Percentiles rank a stretch among this genome's conserved stretches.
phyloP scores from a whole-genome alignment of 1,140 invertebrate species.

The Aradophagus sp. region DNA sequence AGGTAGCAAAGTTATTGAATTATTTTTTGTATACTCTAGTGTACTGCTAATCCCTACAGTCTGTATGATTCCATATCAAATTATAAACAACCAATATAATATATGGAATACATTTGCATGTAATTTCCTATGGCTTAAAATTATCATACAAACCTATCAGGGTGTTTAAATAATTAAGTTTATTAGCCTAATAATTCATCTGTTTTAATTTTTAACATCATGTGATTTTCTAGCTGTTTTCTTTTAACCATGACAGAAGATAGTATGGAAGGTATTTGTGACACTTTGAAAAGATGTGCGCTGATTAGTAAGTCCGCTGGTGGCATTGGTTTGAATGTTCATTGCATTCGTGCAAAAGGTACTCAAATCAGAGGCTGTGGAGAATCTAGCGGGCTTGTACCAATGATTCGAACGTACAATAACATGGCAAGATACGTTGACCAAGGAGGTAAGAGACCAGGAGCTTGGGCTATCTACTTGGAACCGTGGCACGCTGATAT shows the following conservation, averaged over 20 bases:
- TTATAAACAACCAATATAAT: no score
- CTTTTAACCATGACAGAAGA: constrained; percentile 96
- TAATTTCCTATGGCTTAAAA: no score
- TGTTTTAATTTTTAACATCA: no score
- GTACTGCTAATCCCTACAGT: no score
- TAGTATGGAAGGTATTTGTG: constrained; percentile 99
- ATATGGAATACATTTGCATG: no score
- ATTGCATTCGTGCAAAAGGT: constrained; percentile 95
- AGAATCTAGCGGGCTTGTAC: constrained; percentile 96
- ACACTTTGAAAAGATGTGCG: constrained; percentile 95
- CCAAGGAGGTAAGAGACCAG: constrained; percentile 98
- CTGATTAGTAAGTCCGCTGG: constrained; percentile 98
- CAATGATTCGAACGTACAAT: constrained; percentile 97
- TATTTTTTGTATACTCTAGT: no score
- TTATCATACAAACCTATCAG: no score
- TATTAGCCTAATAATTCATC: no score
- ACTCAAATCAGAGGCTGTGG: constrained; percentile 96
- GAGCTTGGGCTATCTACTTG: constrained; percentile 98
- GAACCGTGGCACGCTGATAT: constrained; percentile 99
- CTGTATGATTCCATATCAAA: no score
- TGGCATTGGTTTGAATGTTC: constrained; percentile 97
- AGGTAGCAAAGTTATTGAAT: no score
- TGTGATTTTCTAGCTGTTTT: constrained; percentile 90
- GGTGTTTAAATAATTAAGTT: no score
- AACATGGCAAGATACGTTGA: constrained; percentile 98